phyloP scores from a whole-genome alignment of 2,113 vertebrate genomes.

The Gallinago paraguaiae region DNA sequence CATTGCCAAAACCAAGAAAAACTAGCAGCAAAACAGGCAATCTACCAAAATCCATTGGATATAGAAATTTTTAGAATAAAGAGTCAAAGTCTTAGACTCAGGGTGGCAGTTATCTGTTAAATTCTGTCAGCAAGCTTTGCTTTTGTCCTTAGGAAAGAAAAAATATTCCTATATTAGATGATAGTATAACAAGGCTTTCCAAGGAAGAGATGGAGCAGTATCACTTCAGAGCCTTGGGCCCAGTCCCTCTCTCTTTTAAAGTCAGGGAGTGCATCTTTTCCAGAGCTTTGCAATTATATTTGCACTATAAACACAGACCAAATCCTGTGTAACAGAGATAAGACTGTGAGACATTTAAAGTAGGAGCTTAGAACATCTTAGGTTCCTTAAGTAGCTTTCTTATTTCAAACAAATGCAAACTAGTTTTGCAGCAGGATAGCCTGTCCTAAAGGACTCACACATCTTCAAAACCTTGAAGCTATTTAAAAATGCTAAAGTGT shows the following conservation, averaged over 20 bases:
- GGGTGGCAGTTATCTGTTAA: not conserved
- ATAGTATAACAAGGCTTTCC: not conserved
- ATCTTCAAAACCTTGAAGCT: not conserved
- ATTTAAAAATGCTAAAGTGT: not conserved
- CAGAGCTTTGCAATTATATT: not conserved
- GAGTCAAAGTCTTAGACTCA: not conserved
- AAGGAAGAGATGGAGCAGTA: not conserved
- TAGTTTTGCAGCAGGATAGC: not conserved
- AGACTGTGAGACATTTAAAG: not conserved
- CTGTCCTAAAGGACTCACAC: not conserved
- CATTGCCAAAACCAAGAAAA: not conserved
- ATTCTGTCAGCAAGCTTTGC: not conserved
- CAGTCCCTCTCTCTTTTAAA: not conserved
- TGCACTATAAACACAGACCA: not conserved
- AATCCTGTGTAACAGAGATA: not conserved
- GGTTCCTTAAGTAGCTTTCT: not conserved
- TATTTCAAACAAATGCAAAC: not conserved
- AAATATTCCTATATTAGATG: not conserved
- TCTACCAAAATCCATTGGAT: not conserved
- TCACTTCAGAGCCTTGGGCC: not conserved
- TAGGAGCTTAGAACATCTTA: not conserved
- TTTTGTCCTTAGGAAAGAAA: not conserved
- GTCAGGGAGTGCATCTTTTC: not conserved
- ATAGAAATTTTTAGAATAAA: not conserved
- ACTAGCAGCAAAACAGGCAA: not conserved